Evolutionary conservation across 2,888 invertebrate species (phyloP), one percentile per base, ranked within the genome.

Genomic region (Ophion slaviceki): DNA sequence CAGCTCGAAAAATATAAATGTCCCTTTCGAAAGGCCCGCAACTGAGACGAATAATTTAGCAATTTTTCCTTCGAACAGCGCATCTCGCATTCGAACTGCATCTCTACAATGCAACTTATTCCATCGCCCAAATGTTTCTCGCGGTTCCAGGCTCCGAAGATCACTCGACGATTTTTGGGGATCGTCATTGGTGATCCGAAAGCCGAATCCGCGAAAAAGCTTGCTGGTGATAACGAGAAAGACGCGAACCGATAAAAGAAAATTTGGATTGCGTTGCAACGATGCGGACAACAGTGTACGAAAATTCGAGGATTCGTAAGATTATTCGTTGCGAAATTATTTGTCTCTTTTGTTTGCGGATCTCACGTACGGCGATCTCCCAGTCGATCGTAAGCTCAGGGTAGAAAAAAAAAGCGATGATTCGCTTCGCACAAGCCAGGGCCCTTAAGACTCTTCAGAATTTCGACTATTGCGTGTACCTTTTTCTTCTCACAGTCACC

Each of bases 1-100:
- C 36, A 67, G 72, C 67, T 72, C 78, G 32, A 67, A 85, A 81
- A 85, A 85, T 81, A 77, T 32, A 62, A 67, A 77, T 72, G 40
- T 40, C 70, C 61, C 62, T 45, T 14, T 24, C 53, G 53, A 11
- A 53, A 53, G 17, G 4, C 17, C 53, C 53, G 53, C 53, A 53
- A 17, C 4, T 17, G 17, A 53, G 53, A 53, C 53, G 53, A 53
- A 53, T 53, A 53, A 53, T 53, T 53, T 17, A 53, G 53, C 53
- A 53, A 53, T 17, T 53, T 53, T 14, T 53, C 17, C 5, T 53
- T 17, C 53, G 53, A 11, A 14, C 36, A 14, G 6, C 53, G 53
- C 14, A n/a, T n/a, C n/a, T n/a, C n/a, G n/a, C n/a, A n/a, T n/a
- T n/a, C n/a, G n/a, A n/a, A n/a, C n/a, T n/a, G 53, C 53, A 53